Base-by-base conservation (phyloP, 37 sponge, comb jelly and placozoan genomes). In the Theonella swinhoei region DNA sequence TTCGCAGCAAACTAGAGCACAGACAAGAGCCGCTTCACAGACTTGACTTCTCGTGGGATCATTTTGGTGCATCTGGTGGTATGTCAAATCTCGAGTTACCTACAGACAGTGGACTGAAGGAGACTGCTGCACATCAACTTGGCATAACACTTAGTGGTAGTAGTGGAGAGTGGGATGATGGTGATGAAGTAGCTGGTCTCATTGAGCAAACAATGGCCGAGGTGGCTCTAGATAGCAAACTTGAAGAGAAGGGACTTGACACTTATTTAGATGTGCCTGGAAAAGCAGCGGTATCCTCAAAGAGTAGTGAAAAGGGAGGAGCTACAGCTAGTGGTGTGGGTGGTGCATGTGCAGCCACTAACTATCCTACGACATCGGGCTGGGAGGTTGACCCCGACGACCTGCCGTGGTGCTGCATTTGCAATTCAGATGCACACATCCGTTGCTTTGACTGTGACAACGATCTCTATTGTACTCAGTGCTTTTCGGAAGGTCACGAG, bases 381-480 rank as follows among this genome's bases (percentile, higher is more conserved):
- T 78, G 75, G 38, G 83, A 64, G 20, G 89, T 82, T 58, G 85
- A 29, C 9, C 79, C 77, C 25, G 97, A 91, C 1, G 94, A 97
- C 14, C 78, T 93, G 17, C 98, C 98, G 4, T 97, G 98, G 98
- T 97, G 98, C 63, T 95, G 96, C 39, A 95, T 97, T 23, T 97
- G 98, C 58, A 97, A 95, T 76, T 85, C 62, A 0, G 96, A 97
- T 81, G 98, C 98, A 7, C 73, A 79, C 35, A 58, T 97, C 17
- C 79, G 89, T 22, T 97, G 98, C 80, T 77, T 31, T 24, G 96
- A 93, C 78, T 97, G 98, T 73, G 94, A 95, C 58, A 77, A 82
- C 72, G 98, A 97, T 72, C 80, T 97, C 20, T 97, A 97, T 82
- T 97, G 98, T 69, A 85, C 65, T 47, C 68, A 91, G 20, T 97